Conservation (phyloP, 2,797 vertebrate species). For the Gobionotothen gibberifrons region DNA sequence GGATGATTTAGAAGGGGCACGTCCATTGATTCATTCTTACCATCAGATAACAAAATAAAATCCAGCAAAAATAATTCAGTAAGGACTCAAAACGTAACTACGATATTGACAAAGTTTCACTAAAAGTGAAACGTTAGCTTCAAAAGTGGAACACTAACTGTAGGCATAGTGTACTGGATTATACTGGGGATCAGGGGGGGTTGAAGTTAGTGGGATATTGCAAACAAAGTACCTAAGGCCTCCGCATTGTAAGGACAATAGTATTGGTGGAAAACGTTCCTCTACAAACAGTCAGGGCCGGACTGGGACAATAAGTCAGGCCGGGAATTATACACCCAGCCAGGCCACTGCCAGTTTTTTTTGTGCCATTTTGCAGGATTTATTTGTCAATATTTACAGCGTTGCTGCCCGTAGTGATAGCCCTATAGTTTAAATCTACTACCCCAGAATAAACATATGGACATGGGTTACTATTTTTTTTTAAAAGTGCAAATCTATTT, state of each 20-base stretch:
- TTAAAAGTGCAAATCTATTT: no score
- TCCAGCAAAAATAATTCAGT: neutral
- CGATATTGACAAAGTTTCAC: neutral
- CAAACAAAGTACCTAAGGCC: neutral
- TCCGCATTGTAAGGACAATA: neutral
- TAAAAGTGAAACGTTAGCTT: neutral
- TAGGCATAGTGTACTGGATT: neutral
- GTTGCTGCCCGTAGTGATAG: no score
- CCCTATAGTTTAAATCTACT: no score
- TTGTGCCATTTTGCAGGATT: no score
- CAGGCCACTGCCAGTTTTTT: no score
- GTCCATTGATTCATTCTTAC: neutral
- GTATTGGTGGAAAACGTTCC: neutral
- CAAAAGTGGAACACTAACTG: neutral
- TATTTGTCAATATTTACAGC: no score
- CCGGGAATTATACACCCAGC: no score
- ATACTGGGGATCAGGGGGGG: neutral
- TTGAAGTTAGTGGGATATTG: neutral
- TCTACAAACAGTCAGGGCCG: neutral
- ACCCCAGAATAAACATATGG: no score
- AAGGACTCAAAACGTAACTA: neutral
- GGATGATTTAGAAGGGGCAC: neutral
- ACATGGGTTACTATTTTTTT: no score
- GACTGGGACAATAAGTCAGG: no score
- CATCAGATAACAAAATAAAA: neutral